These are phyloP conservation scores for Pedionomus torquatus DNA, from an alignment of 2,113 vertebrate species.

Conservation along the genomic window DNA sequence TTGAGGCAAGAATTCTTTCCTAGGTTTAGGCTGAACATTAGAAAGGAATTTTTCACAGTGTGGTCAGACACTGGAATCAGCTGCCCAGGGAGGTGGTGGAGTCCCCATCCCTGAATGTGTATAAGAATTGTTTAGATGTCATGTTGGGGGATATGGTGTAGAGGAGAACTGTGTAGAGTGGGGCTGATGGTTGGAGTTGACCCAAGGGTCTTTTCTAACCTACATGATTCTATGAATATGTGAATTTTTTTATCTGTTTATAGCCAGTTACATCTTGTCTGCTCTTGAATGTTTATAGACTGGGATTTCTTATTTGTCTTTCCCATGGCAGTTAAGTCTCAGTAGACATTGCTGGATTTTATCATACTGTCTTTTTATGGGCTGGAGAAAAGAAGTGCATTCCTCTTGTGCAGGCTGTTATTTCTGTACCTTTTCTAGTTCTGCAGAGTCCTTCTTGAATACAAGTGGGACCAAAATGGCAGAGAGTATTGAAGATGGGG, in stretches of 20 bases:
- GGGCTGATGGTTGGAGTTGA: no score
- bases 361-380: not conserved
- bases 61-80: no score
- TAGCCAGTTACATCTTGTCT: not conserved
- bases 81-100: no score
- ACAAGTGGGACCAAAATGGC: not conserved
- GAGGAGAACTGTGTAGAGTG: no score
- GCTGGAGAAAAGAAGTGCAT: not conserved
- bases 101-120: no score
- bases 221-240: no score
- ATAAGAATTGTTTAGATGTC: no score
- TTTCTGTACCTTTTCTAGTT: not conserved
- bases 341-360: not conserved
- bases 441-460: not conserved
- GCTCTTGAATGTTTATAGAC: not conserved
- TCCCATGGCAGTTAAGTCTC: not conserved
- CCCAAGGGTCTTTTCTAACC: no score
- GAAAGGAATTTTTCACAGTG: no score
- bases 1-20: not conserved
- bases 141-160: no score
- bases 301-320: not conserved
- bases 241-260: not conserved
- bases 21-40: no score
- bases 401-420: not conserved
- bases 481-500: not conserved